Base-by-base conservation (phyloP, 2,888 invertebrate species). In the Timema podura region DNA sequence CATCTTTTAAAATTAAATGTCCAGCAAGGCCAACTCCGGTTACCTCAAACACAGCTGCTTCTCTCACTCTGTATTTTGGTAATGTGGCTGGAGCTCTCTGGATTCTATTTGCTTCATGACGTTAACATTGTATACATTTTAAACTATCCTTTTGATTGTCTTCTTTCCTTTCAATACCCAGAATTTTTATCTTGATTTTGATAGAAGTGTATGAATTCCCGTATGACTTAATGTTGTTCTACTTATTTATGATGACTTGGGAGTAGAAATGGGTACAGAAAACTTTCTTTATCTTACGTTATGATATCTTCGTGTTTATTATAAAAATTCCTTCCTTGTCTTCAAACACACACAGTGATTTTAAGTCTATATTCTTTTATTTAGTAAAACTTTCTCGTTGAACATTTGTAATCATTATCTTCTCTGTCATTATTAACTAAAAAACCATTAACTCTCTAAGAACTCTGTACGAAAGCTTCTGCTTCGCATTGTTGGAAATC, bases 11-110 rank as follows among this genome's bases (percentile, higher is more conserved):
- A 30, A 68, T 73, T 10, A 82, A 61, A 0, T 81, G 81, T 0
- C 82, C 81, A 6, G 78, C 76, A 54, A 81, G 75, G 71, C 81
- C 80, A 0, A 81, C 74, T 10, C 79, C 81, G 0, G 73, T 74
- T 5, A 77, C 72, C 68, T 79, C 78, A 75, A 80, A 79, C 16
- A 73, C 73, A 8, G 66, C 61, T 7, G 76, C 76, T 67, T 76
- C 74, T n/a, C 74, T 71, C 7, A 78, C 75, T 13, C 78, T 73
- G 72, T 79, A 74, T n/a, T 71, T 44, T 11, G 78, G 79, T 16
- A 79, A 73, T 5, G 78, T 13, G 13, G 16, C 54, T 54, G 54
- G 54, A 15, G 54, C 54, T 54, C 10, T 54, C 6, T 6, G n/a
- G 16, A 54, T 54, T 54, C 54, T 16, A 6, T 7, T 13, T 54